Evolutionary conservation across 2,113 vertebrate species (phyloP).

Genomic region (Cyphomyrus plagiostoma): DNA sequence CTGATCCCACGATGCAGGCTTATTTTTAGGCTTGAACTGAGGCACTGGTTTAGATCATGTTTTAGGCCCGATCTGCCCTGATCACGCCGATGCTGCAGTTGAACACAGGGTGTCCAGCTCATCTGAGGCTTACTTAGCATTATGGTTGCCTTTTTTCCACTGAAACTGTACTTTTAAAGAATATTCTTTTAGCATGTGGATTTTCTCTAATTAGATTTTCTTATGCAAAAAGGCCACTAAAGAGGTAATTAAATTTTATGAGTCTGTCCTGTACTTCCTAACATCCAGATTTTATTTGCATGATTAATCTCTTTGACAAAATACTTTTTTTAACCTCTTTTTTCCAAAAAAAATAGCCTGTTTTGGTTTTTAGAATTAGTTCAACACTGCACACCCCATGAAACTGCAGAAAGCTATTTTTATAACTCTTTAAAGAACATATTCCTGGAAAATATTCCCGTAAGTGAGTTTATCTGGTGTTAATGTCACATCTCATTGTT

Average conservation of each 20-base stretch:
- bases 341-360: neutral
- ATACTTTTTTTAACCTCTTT: neutral
- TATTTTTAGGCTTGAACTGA: neutral
- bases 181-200: neutral
- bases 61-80: neutral
- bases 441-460: neutral
- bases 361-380: neutral
- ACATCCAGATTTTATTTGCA: neutral
- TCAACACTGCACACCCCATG: neutral
- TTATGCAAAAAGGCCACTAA: neutral
- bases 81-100: neutral
- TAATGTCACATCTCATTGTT: neutral
- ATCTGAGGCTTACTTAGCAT: neutral
- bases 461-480: neutral
- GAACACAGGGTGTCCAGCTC: neutral
- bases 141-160: neutral
- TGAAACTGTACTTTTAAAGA: neutral
- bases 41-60: neutral
- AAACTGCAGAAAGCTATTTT: slow-evolving; percentile 9
- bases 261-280: neutral
- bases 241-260: neutral
- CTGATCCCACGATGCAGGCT: neutral
- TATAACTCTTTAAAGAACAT: neutral
- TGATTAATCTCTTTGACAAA: neutral
- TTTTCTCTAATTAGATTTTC: neutral